Base-by-base conservation (phyloP, 1,140 invertebrate genomes). In the Frieseomelitta varia region DNA sequence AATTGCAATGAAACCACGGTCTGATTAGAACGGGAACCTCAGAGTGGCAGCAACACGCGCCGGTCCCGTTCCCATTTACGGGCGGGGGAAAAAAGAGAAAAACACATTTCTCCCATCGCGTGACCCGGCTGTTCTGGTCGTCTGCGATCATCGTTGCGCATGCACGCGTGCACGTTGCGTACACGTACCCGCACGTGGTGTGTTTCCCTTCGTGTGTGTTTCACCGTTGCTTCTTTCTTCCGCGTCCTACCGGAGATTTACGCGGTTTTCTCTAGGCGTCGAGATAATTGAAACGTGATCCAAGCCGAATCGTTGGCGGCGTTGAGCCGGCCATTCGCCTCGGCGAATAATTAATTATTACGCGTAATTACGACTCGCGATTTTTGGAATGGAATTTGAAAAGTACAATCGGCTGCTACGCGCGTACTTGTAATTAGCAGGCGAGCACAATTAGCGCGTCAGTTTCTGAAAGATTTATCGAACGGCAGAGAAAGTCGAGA, bases 1-100 rank as follows among this genome's bases (percentile, higher is more conserved):
- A 55, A 74, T 47, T 83, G 86, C 82, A 85, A 88, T 88, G 84
- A 82, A 88, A 88, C 78, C 87, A 74, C 87, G 87, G 86, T 88
- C 82, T 88, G 87, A 88, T 88, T 88, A 85, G 82, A 76, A 85
- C 79, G 67, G 77, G 80, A 81, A 72, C 69, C 72, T 47, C 47
- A 73, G 78, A 63, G 85, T 79, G 78, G 65, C 80, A 58, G 80
- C 79, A 87, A 86, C 81, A 84, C 85, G 77, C 47, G 77, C 47
- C 77, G 61, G 55, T 84, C 53, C 72, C 76, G 81, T 85, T 86
- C 79, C 75, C 84, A 80, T 81, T 88, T 84, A 61, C 47, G 76
- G 82, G 8, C n/a, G n/a, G 39, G 39, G 39, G 39, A 8, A 47
- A 47, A 47, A 47, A 47, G 39, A 47, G 39, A 47, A 56, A 71